phyloP scores from a whole-genome alignment of 92 coral and sea anemone species.

The Montipora capitata region DNA sequence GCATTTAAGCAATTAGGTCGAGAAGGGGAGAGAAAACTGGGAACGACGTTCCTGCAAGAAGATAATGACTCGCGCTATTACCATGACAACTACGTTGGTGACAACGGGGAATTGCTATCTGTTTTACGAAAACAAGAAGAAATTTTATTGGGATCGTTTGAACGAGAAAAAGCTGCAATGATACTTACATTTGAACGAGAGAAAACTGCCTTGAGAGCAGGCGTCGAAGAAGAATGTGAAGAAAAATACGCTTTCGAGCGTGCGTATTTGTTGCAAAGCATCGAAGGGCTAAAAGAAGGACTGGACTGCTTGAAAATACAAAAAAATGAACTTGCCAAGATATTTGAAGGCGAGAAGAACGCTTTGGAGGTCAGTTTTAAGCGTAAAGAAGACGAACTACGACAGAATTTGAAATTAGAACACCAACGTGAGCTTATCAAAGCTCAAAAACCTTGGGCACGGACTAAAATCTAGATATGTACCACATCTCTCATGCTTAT shows the following conservation, averaged over 20 bases:
- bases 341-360: conserved; percentile 83
- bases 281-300: conserved; percentile 84
- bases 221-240: conserved; percentile 73
- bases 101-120: conserved; percentile 37
- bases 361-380: conserved; percentile 66
- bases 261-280: conserved; percentile 60
- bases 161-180: conserved; percentile 62
- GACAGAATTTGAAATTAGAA: conserved; percentile 55
- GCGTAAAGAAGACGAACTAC: conserved; percentile 71
- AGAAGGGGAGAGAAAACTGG: conserved; percentile 16
- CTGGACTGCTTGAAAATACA: conserved; percentile 74
- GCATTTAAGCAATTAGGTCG: background rate
- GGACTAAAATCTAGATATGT: conserved; percentile 45
- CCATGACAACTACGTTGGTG: conserved; percentile 19
- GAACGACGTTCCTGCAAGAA: background rate
- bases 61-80: background rate
- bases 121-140: conserved; percentile 70
- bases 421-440: conserved; percentile 71
- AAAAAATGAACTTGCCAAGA: conserved; percentile 87
- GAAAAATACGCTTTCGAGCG: conserved; percentile 66
- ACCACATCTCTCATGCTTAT: too few relatives aligned
- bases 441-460: conserved; percentile 75
- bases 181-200: conserved; percentile 63
- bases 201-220: conserved; percentile 59
- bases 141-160: conserved; percentile 43